These are phyloP conservation scores for Euplexia lucipara DNA, from an alignment of 2,888 invertebrate genomes.

Conservation along the genomic window DNA sequence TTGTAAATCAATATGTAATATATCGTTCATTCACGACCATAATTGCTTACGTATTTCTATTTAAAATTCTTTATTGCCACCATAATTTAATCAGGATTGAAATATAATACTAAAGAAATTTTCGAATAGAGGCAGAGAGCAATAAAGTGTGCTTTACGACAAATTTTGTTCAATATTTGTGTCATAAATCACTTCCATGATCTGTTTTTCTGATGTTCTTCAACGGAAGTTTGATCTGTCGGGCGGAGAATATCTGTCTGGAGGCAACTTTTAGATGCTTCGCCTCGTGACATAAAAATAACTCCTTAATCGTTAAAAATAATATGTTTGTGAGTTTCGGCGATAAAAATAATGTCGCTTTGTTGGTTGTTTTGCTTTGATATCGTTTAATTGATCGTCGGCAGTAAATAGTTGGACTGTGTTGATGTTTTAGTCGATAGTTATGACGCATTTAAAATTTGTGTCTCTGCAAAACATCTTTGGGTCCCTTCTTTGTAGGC, in stretches of 20 bases:
- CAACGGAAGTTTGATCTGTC: constrained; percentile 75
- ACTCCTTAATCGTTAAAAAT: constrained; percentile 71
- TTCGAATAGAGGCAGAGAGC: constrained; percentile 72
- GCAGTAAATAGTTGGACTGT: constrained; percentile 43
- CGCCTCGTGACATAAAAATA: constrained; percentile 69
- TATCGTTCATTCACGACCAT: constrained; percentile 71
- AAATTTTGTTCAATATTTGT: constrained; percentile 85
- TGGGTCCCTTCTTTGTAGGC: not conserved
- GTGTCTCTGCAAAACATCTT: constrained; percentile 12
- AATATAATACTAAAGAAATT: constrained; percentile 75
- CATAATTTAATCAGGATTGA: constrained; percentile 81
- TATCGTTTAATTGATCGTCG: constrained; percentile 56
- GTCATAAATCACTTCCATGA: constrained; percentile 80
- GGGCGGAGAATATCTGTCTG: constrained; percentile 50
- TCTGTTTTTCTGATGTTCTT: constrained; percentile 76
- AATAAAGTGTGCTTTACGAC: constrained; percentile 83
- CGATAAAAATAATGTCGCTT: constrained; percentile 67
- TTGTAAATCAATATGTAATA: constrained; percentile 69
- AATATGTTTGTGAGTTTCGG: constrained; percentile 64
- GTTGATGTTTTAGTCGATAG: constrained; percentile 43
- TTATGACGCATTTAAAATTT: constrained; percentile 35
- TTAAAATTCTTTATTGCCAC: constrained; percentile 75
- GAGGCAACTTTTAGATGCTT: constrained; percentile 52
- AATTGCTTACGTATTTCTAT: constrained; percentile 76
- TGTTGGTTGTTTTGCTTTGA: constrained; percentile 64